These are phyloP conservation scores for Probaryconus sp. DNA, from an alignment of 1,140 invertebrate species.

Conservation along the genomic window DNA sequence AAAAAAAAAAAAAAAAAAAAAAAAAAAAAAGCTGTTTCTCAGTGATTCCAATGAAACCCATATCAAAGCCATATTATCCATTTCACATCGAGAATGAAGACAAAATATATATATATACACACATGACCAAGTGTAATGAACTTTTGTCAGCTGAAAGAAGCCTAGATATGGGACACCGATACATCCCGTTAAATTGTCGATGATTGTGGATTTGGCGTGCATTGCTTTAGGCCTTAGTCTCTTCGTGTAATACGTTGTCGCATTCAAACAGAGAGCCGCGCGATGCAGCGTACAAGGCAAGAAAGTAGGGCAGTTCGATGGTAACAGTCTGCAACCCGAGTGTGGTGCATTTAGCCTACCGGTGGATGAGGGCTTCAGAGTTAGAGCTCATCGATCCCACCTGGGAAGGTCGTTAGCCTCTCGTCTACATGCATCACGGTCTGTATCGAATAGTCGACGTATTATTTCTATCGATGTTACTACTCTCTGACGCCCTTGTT, in stretches of 20 bases:
- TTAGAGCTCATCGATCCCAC: constrained; percentile 61
- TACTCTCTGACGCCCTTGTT: constrained; percentile 2
- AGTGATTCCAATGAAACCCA: no score
- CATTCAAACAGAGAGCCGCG: constrained; percentile 43
- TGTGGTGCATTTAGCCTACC: constrained; percentile 42
- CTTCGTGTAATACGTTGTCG: constrained; percentile 36
- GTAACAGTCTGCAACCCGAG: constrained; percentile 54
- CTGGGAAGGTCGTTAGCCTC: constrained; percentile 56
- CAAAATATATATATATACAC: no score
- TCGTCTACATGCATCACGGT: constrained; percentile 41
- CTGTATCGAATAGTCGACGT: constrained; percentile 49
- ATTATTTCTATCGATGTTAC: constrained; percentile 59
- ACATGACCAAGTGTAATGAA: no score
- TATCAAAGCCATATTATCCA: no score
- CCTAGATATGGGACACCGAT: no score
- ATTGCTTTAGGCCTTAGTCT: neutral
- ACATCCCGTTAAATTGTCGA: no score
- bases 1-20: no score
- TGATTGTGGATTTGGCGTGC: neutral
- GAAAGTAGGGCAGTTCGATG: constrained; percentile 59
- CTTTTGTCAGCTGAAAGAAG: no score
- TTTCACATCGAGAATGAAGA: no score
- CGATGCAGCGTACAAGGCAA: neutral
- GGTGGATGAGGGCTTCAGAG: constrained; percentile 54
- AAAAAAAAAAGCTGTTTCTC: no score